These are phyloP conservation scores for Listronotus oregonensis DNA, from an alignment of 1,140 invertebrate species.

Conservation along the genomic window DNA sequence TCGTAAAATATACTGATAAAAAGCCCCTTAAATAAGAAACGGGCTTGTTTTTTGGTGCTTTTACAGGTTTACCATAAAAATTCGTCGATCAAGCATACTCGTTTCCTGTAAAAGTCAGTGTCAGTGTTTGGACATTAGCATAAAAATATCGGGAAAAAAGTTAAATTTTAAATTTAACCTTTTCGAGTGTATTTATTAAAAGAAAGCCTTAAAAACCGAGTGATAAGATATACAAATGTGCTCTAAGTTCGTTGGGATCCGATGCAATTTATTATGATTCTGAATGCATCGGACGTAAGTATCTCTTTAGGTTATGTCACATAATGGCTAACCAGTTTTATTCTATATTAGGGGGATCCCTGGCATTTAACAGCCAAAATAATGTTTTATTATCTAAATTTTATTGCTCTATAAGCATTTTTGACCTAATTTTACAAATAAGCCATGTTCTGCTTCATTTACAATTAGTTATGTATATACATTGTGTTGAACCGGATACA, in stretches of 20 bases:
- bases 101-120: conserved; percentile 37
- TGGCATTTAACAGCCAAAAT: conserved; percentile 2
- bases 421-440: no score
- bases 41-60: background rate
- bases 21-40: conserved; percentile 12
- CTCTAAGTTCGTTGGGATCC: conserved; percentile 13
- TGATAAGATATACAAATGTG: conserved; percentile 16
- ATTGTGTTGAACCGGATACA: no score
- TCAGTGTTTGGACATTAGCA: conserved; percentile 34
- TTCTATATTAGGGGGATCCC: background rate
- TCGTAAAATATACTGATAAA: conserved; percentile 8
- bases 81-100: conserved; percentile 30
- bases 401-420: no score
- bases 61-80: background rate
- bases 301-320: conserved; percentile 47
- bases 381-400: no score
- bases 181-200: conserved; percentile 11
- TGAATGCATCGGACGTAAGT: conserved; percentile 53
- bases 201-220: conserved; percentile 1
- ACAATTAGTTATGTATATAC: no score
- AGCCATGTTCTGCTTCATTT: no score
- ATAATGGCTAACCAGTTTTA: conserved; percentile 10
- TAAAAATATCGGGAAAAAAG: background rate
- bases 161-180: conserved; percentile 1
- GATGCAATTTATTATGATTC: conserved; percentile 44